Conservation (phyloP, 2,113 vertebrate species). For the Suricata suricatta region DNA sequence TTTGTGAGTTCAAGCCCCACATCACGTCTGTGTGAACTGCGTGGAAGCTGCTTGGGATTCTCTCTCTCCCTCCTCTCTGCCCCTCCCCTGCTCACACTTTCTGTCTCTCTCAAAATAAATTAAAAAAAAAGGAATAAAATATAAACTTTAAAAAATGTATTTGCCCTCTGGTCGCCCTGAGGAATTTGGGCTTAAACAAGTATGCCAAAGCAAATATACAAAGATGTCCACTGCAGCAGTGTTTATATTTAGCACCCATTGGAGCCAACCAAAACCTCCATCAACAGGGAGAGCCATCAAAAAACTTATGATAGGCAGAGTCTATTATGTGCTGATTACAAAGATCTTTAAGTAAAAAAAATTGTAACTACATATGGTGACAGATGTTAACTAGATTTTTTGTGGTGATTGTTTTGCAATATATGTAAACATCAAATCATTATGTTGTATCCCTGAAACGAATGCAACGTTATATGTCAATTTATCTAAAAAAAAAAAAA, state of each 20-base stretch:
- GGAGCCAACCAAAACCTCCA: not conserved
- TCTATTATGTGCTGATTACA: not conserved
- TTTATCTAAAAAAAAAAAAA: not conserved
- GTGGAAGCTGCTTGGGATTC: too few relatives aligned
- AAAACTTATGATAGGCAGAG: not conserved
- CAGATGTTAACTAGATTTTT: not conserved
- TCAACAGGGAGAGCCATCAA: not conserved
- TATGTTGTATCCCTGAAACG: not conserved
- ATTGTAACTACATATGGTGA: not conserved
- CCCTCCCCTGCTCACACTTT: too few relatives aligned
- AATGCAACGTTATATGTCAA: not conserved
- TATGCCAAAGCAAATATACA: conserved; percentile 12
- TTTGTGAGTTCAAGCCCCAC: too few relatives aligned
- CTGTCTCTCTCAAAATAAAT: too few relatives aligned
- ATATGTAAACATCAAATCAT: not conserved
- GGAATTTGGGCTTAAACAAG: not conserved
- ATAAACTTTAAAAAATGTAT: not conserved
- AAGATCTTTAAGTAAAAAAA: not conserved
- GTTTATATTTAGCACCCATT: not conserved
- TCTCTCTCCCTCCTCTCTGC: too few relatives aligned
- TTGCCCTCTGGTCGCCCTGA: not conserved
- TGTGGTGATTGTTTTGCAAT: not conserved
- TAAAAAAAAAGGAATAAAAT: too few relatives aligned
- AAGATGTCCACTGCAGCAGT: not conserved
- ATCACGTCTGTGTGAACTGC: too few relatives aligned